Evolutionary conservation across 2,888 invertebrate species (phyloP), one percentile per base, ranked within the genome.

Genomic region (Imbricaverruca yamaguchii): DNA sequence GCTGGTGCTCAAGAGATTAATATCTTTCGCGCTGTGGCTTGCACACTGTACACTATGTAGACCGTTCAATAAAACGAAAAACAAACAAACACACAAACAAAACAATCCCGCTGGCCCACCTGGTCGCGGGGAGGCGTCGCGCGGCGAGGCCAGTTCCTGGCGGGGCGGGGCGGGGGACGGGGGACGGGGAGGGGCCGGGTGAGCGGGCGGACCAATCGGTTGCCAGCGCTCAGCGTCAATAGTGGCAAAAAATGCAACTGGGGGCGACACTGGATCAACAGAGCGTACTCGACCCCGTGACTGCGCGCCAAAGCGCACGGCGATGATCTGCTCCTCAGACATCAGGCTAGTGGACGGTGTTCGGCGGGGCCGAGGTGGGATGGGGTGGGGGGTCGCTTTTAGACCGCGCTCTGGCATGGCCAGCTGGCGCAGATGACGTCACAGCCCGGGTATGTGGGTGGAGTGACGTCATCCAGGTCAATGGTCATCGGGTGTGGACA

Each of bases 41-140:
- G 39, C 39, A 23, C 25, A 25, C 69, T 69, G 69, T 69, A 39
- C 69, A 67, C n/a, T n/a, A n/a, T 69, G 69, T 69, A 69, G 69
- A 69, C 23, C 61, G 69, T 69, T 69, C 23, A 69, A 69, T 69
- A 69, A 69, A 69, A 69, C 23, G 23, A 6, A 69, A 69, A 69
- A 69, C 69, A 69, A 69, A n/a, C 25, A n/a, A 65, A 65, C 23
- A 67, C 69, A 69, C 23, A 67, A 23, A 25, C 69, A 23, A 18
- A 67, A 69, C 63, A 63, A 63, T n/a, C 21, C 21, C 63, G n/a
- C 9, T n/a, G n/a, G n/a, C 21, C 63, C n/a, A n/a, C 9, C 63
- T 63, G 1, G 39, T 39, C 61, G 18, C 61, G 61, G 11, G 15
- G 0, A 39, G 61, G 61, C 61, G 61, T 61, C 61, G 61, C 61